Evolutionary conservation across 2,888 invertebrate species (phyloP), one percentile per base, ranked within the genome.

Genomic region (Acrocyrtus sp.): DNA sequence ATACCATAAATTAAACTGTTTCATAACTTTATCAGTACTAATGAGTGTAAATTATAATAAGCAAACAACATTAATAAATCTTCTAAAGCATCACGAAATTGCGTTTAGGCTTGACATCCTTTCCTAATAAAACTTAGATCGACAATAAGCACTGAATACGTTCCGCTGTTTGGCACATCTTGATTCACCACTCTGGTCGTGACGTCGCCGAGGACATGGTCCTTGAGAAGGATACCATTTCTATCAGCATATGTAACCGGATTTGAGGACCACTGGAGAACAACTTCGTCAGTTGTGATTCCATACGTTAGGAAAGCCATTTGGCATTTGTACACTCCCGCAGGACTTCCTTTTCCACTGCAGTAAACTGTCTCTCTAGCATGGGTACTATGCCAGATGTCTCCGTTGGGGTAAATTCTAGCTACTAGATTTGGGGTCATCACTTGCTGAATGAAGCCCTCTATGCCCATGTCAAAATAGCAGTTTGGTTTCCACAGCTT

Each of bases 401-500:
- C 47, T 19, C 72, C 72, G 45, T 72, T 65, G 1, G 65, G 65
- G 2, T 19, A 39, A n/a, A 72, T 65, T 4, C 62, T 22, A 22
- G 51, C 15, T 4, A 63, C 21, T 15, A 24, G 22, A 27, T 70
- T 62, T 5, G 41, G 39, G n/a, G 56, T 39, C 1, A 63, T n/a
- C 17, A 63, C 56, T 21, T 48, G n/a, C n/a, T 63, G 57, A 2
- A 56, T n/a, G 6, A 6, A 6, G 8, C 48, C 50, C 6, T 56
- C 57, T 21, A 56, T 1, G 17, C 50, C 63, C 4, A 22, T 27
- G 8, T 34, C 19, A 22, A 57, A 50, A 27, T 54, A 63, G 1
- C 56, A 24, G 19, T 70, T 43, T 1, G 70, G 70, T 17, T 34
- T 62, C 70, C 70, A 70, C 1, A 66, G 4, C 1, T 24, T 6